These are phyloP conservation scores for Oppia nitens DNA, from an alignment of 1,140 invertebrate species.

Conservation along the genomic window DNA sequence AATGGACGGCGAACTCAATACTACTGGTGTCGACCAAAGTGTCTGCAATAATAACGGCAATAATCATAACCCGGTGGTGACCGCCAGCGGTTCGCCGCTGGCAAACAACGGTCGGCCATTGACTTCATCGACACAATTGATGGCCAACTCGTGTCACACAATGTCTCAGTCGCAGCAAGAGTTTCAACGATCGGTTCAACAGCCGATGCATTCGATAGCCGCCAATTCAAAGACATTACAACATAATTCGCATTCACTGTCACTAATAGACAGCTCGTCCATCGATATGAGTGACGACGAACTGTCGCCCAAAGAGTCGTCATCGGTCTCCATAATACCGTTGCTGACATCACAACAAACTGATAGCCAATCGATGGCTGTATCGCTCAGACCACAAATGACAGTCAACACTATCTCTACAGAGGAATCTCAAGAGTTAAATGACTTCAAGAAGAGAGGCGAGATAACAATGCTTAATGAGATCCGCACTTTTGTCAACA, in stretches of 20 bases:
- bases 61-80: neutral
- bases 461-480: slow-evolving; percentile 25
- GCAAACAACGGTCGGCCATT: neutral
- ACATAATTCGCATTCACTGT: neutral
- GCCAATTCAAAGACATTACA: neutral
- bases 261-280: neutral
- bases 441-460: slow-evolving; percentile 23
- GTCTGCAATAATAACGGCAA: neutral
- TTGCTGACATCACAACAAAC: neutral
- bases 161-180: neutral
- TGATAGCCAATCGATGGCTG: neutral
- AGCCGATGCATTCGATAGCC: neutral
- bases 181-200: neutral
- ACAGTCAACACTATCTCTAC: neutral
- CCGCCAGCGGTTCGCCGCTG: neutral
- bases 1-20: slow-evolving; percentile 24
- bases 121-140: neutral
- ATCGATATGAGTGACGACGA: neutral
- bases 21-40: neutral
- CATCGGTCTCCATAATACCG: neutral
- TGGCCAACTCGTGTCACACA: neutral
- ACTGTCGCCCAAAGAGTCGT: neutral
- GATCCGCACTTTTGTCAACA: slow-evolving; percentile 22
- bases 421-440: slow-evolving; percentile 11
- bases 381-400: neutral